Evolutionary conservation across 2,797 vertebrate genomes (phyloP), one percentile per base, ranked within the genome.

Genomic region (Mastacembelus armatus): DNA sequence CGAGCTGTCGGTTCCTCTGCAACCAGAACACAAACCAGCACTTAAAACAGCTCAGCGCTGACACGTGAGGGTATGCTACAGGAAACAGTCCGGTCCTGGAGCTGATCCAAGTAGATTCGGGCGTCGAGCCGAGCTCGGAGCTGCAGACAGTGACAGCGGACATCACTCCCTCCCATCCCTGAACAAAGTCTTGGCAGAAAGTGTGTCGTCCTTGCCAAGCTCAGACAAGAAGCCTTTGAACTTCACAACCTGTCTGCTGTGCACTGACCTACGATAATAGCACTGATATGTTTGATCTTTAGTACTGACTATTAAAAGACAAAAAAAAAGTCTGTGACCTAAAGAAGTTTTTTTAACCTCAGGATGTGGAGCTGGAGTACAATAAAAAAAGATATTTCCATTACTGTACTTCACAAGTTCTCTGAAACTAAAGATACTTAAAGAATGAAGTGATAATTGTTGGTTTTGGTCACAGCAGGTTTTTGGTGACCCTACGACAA

Each of bases 221-320:
- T 6, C 22, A 29, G 39, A 64, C 44, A 69, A 43, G 47, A 27
- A 69, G 35, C 38, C 56, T 81, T 67, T 71, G 66, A 79, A 65
- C 67, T 45, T 72, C 55, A 52, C 52, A 67, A 77, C 66, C 70
- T 73, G 82, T 66, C 63, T 63, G 64, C 71, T 65, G 65, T 62
- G 38, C 59, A 57, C 7, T 68, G 78, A 80, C 78, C 74, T 76
- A 22, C 43, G 39, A 81, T 74, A 69, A 81, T 57, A 45, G 21
- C 30, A 4, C 60, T 18, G 73, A 62, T 76, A 49, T 30, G 36
- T 75, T 79, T 75, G 43, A 78, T 83, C 72, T 52, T 36, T 14
- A 57, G 39, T 35, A 45, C 19, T 40, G 52, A 54, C 67, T 51
- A 73, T 56, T 54, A 32, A 42, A 47, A 14, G n/a, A 12, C 10